phyloP scores from a whole-genome alignment of 1,140 invertebrate species.

The Sminthurides bifidus region DNA sequence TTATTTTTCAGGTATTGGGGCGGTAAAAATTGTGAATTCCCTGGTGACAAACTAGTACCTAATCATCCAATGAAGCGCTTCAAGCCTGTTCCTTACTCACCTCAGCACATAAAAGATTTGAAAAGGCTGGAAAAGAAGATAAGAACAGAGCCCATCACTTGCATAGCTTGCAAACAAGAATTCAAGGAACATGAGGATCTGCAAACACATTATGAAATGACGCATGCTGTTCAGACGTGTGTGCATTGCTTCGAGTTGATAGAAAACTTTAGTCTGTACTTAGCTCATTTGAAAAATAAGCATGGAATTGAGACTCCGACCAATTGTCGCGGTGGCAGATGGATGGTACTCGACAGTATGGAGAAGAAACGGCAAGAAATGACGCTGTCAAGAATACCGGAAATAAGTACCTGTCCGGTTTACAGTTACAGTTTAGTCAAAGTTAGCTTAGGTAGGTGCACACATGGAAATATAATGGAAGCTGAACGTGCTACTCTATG shows the following conservation, averaged over 20 bases:
- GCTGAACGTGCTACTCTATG: too few relatives aligned
- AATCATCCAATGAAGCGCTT: conserved; percentile 23
- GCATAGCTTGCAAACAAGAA: conserved; percentile 12
- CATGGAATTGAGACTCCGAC: conserved; percentile 6
- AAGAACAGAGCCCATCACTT: conserved; percentile 5
- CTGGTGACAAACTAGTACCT: conserved; percentile 12
- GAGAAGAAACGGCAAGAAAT: too few relatives aligned
- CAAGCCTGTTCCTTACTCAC: conserved; percentile 16
- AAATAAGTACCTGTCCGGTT: too few relatives aligned
- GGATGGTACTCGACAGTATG: conserved; percentile 5
- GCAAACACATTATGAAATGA: conserved; percentile 19
- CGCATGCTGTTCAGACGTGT: conserved; percentile 22
- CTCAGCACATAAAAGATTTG: conserved; percentile 6
- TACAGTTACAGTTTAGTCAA: too few relatives aligned
- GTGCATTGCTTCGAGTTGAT: conserved; percentile 12
- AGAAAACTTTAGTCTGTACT: conserved; percentile 1
- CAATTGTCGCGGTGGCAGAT: conserved; percentile 17
- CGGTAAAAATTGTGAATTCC: conserved; percentile 8
- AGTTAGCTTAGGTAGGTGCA: too few relatives aligned
- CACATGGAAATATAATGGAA: too few relatives aligned
- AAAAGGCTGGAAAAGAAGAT: conserved; percentile 1
- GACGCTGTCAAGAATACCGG: too few relatives aligned
- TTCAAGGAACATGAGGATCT: conserved; percentile 13
- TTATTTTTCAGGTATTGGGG: conserved; percentile 1
- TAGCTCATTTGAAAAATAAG: conserved; percentile 8